phyloP scores from a whole-genome alignment of 2,113 vertebrate species.

The Pachyramphus minor region DNA sequence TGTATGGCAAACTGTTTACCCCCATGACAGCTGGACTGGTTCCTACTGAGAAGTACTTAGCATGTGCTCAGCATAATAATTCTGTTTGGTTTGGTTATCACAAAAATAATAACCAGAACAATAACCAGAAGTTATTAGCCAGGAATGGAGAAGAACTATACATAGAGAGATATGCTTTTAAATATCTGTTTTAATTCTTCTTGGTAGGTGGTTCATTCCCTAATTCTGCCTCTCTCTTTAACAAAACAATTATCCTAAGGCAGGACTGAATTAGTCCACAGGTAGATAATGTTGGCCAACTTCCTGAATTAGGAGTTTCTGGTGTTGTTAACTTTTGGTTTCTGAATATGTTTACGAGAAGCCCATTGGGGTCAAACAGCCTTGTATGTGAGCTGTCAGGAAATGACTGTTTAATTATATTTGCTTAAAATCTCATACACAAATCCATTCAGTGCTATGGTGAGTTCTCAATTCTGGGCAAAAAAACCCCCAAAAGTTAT shows the following conservation, averaged over 20 bases:
- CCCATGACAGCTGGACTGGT: not conserved
- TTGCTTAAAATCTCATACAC: not conserved
- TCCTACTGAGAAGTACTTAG: not conserved
- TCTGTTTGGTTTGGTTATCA: not conserved
- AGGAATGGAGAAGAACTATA: not conserved
- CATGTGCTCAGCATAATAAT: not conserved
- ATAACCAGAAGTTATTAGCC: not conserved
- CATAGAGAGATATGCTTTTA: not conserved
- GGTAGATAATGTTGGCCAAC: accelerated
- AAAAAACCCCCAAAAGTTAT: not conserved
- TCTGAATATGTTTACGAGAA: not conserved
- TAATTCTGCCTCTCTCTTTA: not conserved
- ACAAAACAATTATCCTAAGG: not conserved
- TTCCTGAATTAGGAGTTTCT: not conserved
- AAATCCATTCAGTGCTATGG: not conserved
- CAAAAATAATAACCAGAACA: not conserved
- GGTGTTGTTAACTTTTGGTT: not conserved
- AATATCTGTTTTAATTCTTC: not conserved
- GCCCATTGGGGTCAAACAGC: not conserved
- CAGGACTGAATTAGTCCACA: not conserved
- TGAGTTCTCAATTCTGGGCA: not conserved
- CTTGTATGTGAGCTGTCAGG: not conserved
- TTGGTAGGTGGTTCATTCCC: not conserved
- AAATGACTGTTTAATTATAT: constrained; percentile 6
- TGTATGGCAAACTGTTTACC: not conserved